phyloP scores from a whole-genome alignment of 92 coral and sea anemone species.

The Palythoa heliodiscus region DNA sequence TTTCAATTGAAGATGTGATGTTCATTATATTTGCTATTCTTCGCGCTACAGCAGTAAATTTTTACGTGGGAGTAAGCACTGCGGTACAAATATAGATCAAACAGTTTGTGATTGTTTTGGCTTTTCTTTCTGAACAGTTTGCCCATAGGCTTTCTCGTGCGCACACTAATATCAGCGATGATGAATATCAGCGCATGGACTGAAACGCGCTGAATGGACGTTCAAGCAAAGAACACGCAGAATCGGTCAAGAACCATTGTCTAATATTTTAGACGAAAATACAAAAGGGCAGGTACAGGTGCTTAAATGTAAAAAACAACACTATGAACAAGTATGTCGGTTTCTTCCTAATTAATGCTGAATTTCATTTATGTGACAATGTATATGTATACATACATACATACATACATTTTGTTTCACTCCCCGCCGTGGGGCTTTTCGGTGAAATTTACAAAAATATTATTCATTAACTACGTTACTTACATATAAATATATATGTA shows the following conservation, averaged over 20 bases:
- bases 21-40: slow-evolving; percentile 30
- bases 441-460: no score
- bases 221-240: not conserved
- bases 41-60: slow-evolving; percentile 12
- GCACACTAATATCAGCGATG: slow-evolving; percentile 18
- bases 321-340: not conserved
- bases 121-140: slow-evolving; percentile 21
- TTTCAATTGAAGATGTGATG: not conserved
- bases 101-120: slow-evolving; percentile 27
- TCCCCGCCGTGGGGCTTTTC: no score
- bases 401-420: not conserved
- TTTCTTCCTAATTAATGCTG: not conserved
- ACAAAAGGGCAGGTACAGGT: slow-evolving; percentile 6
- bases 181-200: not conserved
- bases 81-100: slow-evolving; percentile 37
- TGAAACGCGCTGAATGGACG: not conserved
- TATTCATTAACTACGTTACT: no score
- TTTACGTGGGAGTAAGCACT: slow-evolving; percentile 31
- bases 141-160: slow-evolving; percentile 8
- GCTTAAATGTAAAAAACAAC: not conserved
- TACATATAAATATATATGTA: no score
- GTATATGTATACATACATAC: no score
- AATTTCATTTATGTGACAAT: not conserved
- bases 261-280: slow-evolving; percentile 3
- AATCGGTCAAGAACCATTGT: slow-evolving; percentile 20